These are phyloP conservation scores for Lepidocolaptes lacrymiger DNA, from an alignment of 2,797 vertebrate genomes.

Conservation along the genomic window DNA sequence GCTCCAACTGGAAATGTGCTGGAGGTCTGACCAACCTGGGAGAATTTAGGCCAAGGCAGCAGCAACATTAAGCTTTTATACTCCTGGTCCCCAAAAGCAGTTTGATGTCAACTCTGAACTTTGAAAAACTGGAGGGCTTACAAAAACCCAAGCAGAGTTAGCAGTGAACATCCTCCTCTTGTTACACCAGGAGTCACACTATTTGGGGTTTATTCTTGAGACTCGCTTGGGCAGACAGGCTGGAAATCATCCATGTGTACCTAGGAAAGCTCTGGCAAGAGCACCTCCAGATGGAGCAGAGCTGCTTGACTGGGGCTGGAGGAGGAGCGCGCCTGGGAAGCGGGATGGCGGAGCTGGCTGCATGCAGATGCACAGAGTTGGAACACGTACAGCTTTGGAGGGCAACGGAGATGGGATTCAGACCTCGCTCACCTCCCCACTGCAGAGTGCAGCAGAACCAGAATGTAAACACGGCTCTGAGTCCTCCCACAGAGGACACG, in stretches of 20 bases:
- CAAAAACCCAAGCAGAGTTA: background rate
- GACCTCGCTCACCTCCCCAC: background rate
- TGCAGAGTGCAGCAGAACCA: background rate
- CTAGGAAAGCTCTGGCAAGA: background rate
- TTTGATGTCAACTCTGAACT: background rate
- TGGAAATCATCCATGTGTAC: background rate
- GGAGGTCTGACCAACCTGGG: accelerated
- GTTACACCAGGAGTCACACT: background rate
- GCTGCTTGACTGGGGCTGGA: slow-evolving; percentile 16
- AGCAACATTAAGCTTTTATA: background rate
- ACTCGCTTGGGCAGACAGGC: background rate
- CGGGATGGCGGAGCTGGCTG: background rate
- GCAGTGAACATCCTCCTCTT: background rate
- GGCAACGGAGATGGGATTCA: background rate
- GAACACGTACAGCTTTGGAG: background rate
- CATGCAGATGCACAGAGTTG: background rate
- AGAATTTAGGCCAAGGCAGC: background rate
- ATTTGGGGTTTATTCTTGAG: background rate
- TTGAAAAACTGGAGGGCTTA: background rate
- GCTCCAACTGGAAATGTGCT: background rate
- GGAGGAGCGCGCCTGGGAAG: background rate
- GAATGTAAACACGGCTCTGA: background rate
- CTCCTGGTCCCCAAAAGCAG: background rate
- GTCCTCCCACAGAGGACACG: background rate
- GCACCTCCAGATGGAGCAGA: slow-evolving; percentile 47